Evolutionary conservation across 2,888 invertebrate genomes (phyloP), one percentile per base, ranked within the genome.

Genomic region (Pyrocoelia pectoralis): DNA sequence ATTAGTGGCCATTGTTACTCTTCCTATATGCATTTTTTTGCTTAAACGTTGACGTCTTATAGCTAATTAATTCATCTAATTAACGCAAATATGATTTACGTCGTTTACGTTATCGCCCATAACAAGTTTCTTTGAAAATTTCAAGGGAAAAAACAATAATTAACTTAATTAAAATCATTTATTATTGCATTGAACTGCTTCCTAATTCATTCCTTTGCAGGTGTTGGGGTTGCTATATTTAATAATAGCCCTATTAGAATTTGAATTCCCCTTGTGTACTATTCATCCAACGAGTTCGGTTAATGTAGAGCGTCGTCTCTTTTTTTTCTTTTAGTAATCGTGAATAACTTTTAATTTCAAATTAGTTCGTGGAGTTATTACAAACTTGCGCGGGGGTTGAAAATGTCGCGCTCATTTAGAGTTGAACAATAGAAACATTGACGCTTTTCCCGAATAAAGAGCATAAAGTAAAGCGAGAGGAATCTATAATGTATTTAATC

Each of bases 151-250:
- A 49, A 17, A 51, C 12, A 5, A 61, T 59, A 64, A 64, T 59
- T 64, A 54, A 58, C 55, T 60, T 52, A 49, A 60, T 65, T 65
- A 65, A 40, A 60, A 13, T 56, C 59, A 53, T 60, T 65, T 56
- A 65, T 65, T 65, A 60, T 60, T 60, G 49, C 52, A 65, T 65
- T 65, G 72, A 70, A 72, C 71, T 72, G 72, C 72, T 72, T 73
- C 72, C 72, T 73, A 72, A 73, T 73, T 70, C 71, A 66, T 71
- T 73, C 71, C 70, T 61, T 61, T 55, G 56, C 65, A 65, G 65
- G 65, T 65, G 61, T 50, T 65, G 54, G 65, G 65, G 65, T 61
- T 61, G 61, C 65, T 57, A 57, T 61, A 61, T 61, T 65, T 65
- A 65, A 65, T 65, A 65, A 65, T 65, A 65, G 65, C 41, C 61